phyloP scores from a whole-genome alignment of 37 sponge, comb jelly and placozoan species.

The Oopsacas minuta region DNA sequence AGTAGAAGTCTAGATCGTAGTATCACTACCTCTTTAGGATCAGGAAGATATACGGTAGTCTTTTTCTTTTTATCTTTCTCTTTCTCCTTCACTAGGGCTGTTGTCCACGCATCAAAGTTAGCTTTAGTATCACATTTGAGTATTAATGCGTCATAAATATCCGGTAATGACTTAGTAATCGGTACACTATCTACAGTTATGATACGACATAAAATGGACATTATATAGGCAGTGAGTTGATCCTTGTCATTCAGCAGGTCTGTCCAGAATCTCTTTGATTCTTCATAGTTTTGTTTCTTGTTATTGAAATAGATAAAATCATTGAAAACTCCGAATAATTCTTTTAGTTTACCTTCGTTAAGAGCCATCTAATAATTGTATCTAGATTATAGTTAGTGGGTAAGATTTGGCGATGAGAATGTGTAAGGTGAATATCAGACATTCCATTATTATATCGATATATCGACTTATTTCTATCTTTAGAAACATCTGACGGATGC shows the following conservation, averaged over 20 bases:
- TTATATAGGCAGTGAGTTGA: not conserved
- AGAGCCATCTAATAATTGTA: conserved; percentile 6
- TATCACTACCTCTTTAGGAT: not conserved
- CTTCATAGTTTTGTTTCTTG: not conserved
- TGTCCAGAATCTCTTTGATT: not conserved
- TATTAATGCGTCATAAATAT: not conserved
- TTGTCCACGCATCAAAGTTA: not conserved
- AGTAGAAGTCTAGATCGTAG: not conserved
- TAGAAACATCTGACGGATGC: too few species aligned
- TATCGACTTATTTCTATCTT: too few species aligned
- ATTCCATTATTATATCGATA: too few species aligned
- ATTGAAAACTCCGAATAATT: not conserved
- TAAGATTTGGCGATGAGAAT: too few species aligned
- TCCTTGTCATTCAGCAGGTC: not conserved
- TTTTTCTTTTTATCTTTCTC: not conserved
- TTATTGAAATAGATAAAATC: not conserved
- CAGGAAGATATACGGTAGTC: not conserved
- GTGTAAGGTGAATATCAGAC: too few species aligned
- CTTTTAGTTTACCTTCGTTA: not conserved
- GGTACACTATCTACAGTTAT: not conserved
- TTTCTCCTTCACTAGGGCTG: not conserved
- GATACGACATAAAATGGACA: not conserved
- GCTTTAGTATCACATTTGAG: not conserved
- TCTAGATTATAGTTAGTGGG: too few species aligned
- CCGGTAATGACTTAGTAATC: not conserved